phyloP scores from a whole-genome alignment of 2,888 invertebrate species.

The Sesia apiformis region DNA sequence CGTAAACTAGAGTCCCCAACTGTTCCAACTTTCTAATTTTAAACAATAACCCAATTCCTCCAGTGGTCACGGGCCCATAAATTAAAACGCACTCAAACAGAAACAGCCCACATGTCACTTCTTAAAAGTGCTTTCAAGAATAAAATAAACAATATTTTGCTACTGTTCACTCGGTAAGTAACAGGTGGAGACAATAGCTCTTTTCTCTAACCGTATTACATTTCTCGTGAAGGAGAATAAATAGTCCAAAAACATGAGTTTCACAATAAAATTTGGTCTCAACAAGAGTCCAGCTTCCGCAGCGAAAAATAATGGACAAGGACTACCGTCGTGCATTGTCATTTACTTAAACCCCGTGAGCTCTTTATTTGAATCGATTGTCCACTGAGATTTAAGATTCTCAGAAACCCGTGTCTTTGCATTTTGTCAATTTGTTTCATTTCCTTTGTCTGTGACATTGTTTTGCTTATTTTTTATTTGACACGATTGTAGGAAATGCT shows the following conservation, averaged over 20 bases:
- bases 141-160: constrained; percentile 72
- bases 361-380: constrained; percentile 37
- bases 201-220: constrained; percentile 58
- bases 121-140: constrained; percentile 53
- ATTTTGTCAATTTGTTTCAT: not conserved
- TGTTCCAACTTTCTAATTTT: constrained; percentile 37
- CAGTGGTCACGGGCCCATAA: constrained; percentile 53
- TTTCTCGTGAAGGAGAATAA: constrained; percentile 50
- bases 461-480: not conserved
- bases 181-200: constrained; percentile 54
- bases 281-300: constrained; percentile 41
- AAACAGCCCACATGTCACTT: constrained; percentile 59
- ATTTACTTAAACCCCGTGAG: constrained; percentile 40
- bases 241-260: constrained; percentile 42
- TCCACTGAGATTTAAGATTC: constrained; percentile 39
- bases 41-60: constrained; percentile 56
- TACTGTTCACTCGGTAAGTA: constrained; percentile 51
- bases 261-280: constrained; percentile 42
- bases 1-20: not conserved
- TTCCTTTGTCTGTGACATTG: not conserved
- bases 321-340: constrained; percentile 48
- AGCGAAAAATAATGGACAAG: constrained; percentile 45
- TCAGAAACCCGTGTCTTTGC: constrained; percentile 15
- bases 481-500: not conserved
- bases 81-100: constrained; percentile 47